Conservation (phyloP, 1,140 invertebrate species). For the Antheraea pernyi region DNA sequence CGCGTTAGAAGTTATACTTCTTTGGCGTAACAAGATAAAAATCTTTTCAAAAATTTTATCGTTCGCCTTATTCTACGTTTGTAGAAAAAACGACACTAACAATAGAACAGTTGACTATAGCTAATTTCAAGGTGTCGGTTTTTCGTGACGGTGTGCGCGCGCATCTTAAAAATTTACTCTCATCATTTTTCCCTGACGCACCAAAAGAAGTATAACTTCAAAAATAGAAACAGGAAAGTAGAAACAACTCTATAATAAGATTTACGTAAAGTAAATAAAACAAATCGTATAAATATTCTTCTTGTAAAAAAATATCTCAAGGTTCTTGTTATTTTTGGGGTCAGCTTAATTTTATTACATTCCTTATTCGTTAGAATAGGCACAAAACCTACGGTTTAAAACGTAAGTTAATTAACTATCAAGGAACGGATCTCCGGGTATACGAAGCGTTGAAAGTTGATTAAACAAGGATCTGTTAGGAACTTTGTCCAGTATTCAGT, state of each 20-base stretch:
- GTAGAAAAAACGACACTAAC: no score
- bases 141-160: no score
- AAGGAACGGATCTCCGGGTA: constrained; percentile 13
- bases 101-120: no score
- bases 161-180: no score
- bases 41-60: no score
- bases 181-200: no score
- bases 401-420: constrained; percentile 22
- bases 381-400: not conserved
- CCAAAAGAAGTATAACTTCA: no score
- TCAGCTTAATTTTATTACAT: not conserved
- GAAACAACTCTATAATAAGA: not conserved
- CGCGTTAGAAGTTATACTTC: no score
- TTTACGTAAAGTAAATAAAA: not conserved
- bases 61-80: no score
- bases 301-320: not conserved
- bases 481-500: constrained; percentile 13
- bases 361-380: not conserved
- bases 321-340: not conserved
- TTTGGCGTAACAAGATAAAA: no score
- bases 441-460: constrained; percentile 14
- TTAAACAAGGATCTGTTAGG: constrained; percentile 17
- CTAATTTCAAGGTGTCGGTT: no score
- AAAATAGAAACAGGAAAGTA: not conserved
- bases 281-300: not conserved